These are phyloP conservation scores for Acipenser transmontanus DNA, from an alignment of 2,797 vertebrate genomes.

Conservation along the genomic window DNA sequence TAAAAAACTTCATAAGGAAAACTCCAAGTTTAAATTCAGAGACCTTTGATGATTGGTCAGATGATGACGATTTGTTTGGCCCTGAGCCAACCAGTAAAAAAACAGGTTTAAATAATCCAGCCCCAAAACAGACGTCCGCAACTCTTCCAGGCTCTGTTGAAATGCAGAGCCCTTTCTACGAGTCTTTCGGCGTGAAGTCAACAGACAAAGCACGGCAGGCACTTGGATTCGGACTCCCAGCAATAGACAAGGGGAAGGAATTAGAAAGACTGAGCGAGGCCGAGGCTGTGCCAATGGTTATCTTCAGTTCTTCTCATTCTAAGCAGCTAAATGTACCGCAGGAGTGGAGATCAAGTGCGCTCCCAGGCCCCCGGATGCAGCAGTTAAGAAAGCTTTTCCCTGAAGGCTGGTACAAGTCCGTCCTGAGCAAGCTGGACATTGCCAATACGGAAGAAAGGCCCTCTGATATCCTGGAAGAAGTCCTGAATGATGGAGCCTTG, in stretches of 20 bases:
- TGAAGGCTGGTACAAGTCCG: slow-evolving; percentile 87
- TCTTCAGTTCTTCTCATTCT: slow-evolving; percentile 78
- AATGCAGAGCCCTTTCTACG: slow-evolving; percentile 61
- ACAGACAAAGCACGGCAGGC: slow-evolving; percentile 71
- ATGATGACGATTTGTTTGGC: slow-evolving; percentile 83
- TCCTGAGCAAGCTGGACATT: slow-evolving; percentile 69
- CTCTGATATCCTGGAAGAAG: slow-evolving; percentile 68
- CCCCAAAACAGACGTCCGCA: slow-evolving; percentile 51
- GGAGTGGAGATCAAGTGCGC: slow-evolving; percentile 75
- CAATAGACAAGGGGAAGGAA: slow-evolving; percentile 67
- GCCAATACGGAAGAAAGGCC: slow-evolving; percentile 65
- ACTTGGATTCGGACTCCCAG: slow-evolving; percentile 75
- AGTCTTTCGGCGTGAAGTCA: slow-evolving; percentile 60
- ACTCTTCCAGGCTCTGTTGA: slow-evolving; percentile 86
- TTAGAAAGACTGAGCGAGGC: slow-evolving; percentile 33
- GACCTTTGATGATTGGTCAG: slow-evolving; percentile 79
- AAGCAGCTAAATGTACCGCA: slow-evolving; percentile 73
- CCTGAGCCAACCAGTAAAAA: slow-evolving; percentile 64
- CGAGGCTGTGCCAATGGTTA: slow-evolving; percentile 42
- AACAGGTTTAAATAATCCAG: slow-evolving; percentile 60
- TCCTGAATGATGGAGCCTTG: slow-evolving; percentile 74
- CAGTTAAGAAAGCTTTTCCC: slow-evolving; percentile 80
- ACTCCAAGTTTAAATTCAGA: slow-evolving; percentile 60
- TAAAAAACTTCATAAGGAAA: slow-evolving; percentile 32
- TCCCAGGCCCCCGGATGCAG: slow-evolving; percentile 62